Evolutionary conservation across 2,797 vertebrate species (phyloP).

Genomic region (Etheostoma perlongum): DNA sequence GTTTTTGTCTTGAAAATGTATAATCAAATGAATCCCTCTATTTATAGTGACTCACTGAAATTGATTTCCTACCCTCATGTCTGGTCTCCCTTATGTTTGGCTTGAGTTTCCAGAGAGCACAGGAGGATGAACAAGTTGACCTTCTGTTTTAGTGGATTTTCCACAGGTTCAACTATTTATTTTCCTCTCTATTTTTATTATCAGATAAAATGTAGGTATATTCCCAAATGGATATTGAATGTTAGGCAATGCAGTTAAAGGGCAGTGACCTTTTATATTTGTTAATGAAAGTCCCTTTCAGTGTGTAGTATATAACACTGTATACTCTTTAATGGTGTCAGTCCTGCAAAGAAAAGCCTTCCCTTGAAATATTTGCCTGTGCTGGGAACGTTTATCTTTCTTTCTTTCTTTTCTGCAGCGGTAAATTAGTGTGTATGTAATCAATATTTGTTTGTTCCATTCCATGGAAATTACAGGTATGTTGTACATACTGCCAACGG

Average conservation of each 20-base stretch:
- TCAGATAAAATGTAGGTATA: conserved; percentile 63
- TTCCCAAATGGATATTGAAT: conserved; percentile 80
- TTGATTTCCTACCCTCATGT: conserved; percentile 59
- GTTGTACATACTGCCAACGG: conserved; percentile 98
- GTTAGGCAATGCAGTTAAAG: conserved; percentile 81
- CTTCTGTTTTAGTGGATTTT: conserved; percentile 64
- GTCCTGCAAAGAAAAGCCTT: conserved; percentile 78
- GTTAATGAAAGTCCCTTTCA: conserved; percentile 77
- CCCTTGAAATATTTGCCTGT: conserved; percentile 78
- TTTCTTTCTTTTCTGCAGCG: conserved; percentile 75
- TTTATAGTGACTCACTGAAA: conserved; percentile 73
- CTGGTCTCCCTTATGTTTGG: conserved; percentile 60
- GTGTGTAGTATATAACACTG: conserved; percentile 84
- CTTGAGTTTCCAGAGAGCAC: conserved; percentile 65
- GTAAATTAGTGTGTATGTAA: conserved; percentile 87
- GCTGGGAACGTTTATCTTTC: conserved; percentile 81
- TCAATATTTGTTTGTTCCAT: conserved; percentile 91
- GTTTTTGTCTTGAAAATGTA: conserved; percentile 78
- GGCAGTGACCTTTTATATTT: conserved; percentile 79
- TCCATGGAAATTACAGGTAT: conserved; percentile 95
- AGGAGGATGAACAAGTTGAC: conserved; percentile 57
- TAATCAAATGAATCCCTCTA: conserved; percentile 72
- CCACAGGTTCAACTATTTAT: conserved; percentile 70
- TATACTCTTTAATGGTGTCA: conserved; percentile 83
- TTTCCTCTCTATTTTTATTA: conserved; percentile 70